Evolutionary conservation across 2,797 vertebrate species (phyloP).

Genomic region (Sebastes umbrosus): DNA sequence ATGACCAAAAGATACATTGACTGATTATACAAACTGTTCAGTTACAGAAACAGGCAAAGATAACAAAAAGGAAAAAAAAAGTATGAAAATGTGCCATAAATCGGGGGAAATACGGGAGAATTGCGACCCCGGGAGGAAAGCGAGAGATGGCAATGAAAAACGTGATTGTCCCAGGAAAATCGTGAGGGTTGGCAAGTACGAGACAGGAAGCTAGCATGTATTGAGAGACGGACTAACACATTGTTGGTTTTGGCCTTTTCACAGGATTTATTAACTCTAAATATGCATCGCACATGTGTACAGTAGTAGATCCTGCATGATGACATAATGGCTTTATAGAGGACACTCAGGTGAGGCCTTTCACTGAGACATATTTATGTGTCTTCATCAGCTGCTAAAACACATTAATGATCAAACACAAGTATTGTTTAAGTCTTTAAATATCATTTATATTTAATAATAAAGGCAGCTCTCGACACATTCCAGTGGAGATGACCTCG

Average conservation of each 20-base stretch:
- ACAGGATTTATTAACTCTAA: not conserved
- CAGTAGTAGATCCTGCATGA: not conserved
- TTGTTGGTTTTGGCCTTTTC: not conserved
- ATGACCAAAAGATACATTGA: too few relatives aligned
- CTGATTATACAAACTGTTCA: too few relatives aligned
- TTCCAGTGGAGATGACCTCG: not conserved
- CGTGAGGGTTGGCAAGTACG: too few relatives aligned
- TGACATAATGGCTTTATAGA: not conserved
- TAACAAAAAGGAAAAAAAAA: too few relatives aligned
- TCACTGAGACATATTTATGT: too few relatives aligned
- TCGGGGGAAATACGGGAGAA: too few relatives aligned
- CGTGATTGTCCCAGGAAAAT: too few relatives aligned
- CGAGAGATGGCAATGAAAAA: too few relatives aligned
- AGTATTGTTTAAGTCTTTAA: not conserved
- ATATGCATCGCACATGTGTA: not conserved
- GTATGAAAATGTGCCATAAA: too few relatives aligned
- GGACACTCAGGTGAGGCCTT: constrained; percentile 12
- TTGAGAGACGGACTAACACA: not conserved
- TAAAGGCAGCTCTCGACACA: not conserved
- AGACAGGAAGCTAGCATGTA: too few relatives aligned
- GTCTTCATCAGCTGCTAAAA: not conserved
- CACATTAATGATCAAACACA: not conserved
- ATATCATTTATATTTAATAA: not conserved
- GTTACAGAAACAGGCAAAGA: too few relatives aligned
- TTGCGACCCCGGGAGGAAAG: too few relatives aligned